Evolutionary conservation across 1,140 invertebrate genomes (phyloP).

Genomic region (Prorops nasuta): DNA sequence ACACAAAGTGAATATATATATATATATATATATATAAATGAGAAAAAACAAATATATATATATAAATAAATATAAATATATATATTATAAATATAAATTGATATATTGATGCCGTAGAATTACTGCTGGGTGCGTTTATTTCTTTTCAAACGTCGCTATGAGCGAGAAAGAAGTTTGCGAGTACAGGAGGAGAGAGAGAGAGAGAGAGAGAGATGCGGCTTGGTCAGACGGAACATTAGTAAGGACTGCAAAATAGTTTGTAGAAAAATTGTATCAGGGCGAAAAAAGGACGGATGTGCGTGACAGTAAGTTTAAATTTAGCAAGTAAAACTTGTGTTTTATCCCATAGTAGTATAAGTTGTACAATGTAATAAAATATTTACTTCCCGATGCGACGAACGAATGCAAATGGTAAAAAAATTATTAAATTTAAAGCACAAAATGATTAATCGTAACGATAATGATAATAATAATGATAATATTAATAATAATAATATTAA

Average conservation of each 20-base stretch:
- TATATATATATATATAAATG: no score
- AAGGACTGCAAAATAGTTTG: constrained; percentile 25
- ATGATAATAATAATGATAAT: no score
- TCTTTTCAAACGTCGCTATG: constrained; percentile 27
- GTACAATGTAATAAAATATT: no score
- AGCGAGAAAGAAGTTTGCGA: constrained; percentile 28
- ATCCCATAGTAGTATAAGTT: not conserved
- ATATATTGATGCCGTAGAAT: constrained; percentile 41
- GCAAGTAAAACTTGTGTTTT: not conserved
- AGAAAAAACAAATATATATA: constrained; percentile 44
- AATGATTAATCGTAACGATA: not conserved
- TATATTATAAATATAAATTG: constrained; percentile 42
- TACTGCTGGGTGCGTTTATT: constrained; percentile 45
- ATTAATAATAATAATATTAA: constrained; percentile 4
- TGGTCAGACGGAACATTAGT: constrained; percentile 14
- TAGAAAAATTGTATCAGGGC: constrained; percentile 29
- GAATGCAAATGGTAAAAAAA: no score
- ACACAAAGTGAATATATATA: constrained; percentile 50
- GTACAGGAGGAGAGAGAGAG: no score
- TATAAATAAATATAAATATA: constrained; percentile 45
- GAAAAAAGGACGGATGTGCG: constrained; percentile 23
- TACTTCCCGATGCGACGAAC: no score
- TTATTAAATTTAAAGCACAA: no score
- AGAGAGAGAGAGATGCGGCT: constrained; percentile 20
- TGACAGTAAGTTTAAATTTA: no score